phyloP scores from a whole-genome alignment of 2,888 invertebrate genomes.

The Drosophila histrio region DNA sequence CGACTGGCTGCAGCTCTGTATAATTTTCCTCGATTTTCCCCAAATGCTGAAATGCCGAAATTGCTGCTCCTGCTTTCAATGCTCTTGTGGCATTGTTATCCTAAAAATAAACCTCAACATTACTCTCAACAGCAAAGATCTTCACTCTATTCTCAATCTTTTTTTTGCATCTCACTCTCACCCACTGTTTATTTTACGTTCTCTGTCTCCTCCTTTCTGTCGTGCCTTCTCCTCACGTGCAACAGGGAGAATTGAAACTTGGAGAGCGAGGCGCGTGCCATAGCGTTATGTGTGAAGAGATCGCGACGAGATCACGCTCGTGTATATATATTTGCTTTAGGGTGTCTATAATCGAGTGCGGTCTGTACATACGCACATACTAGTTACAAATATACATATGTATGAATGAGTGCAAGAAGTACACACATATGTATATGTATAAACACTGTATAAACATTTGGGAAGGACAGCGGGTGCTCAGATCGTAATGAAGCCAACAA shows the following conservation, averaged over 20 bases:
- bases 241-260: conserved; percentile 24
- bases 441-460: conserved; percentile 37
- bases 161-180: conserved; percentile 1
- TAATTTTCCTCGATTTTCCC: conserved; percentile 60
- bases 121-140: conserved; percentile 21
- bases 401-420: background rate
- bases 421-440: conserved; percentile 2
- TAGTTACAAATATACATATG: conserved; percentile 8
- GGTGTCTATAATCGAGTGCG: conserved; percentile 50
- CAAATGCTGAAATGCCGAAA: conserved; percentile 51
- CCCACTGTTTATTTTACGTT: background rate
- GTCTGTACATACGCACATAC: conserved; percentile 1
- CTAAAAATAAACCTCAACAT: conserved; percentile 65
- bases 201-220: conserved; percentile 20
- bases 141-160: background rate
- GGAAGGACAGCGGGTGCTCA: conserved; percentile 11
- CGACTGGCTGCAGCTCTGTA: conserved; percentile 64
- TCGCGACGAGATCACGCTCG: conserved; percentile 56
- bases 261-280: conserved; percentile 67
- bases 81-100: conserved; percentile 71
- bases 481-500: conserved; percentile 1
- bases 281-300: conserved; percentile 60
- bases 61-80: conserved; percentile 43
- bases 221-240: conserved; percentile 62
- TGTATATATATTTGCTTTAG: conserved; percentile 24